A percentile compares a stretch with the other conserved stretches of the same genome.
Evolutionary conservation across 2,797 vertebrate genomes (phyloP).

Genomic region (Pempheris klunzingeri): DNA sequence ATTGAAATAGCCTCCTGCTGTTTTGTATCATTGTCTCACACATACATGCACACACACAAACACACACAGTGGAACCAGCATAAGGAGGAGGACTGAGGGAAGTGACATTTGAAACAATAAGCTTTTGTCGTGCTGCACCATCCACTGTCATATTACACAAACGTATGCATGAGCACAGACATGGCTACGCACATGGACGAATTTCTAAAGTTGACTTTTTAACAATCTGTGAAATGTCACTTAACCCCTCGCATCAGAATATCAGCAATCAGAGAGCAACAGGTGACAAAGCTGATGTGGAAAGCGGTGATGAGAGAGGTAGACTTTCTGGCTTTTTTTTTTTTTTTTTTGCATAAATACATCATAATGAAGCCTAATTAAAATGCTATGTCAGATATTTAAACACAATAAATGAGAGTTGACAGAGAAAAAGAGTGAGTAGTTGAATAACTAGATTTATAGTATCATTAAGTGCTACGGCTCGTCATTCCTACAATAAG

Average conservation of each 20-base stretch:
- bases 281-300: constrained; percentile 45
- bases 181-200: constrained; percentile 10
- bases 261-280: constrained; percentile 56
- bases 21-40: constrained; percentile 44
- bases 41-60: not conserved
- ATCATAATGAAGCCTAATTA: not conserved
- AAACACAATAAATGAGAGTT: not conserved
- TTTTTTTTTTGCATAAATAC: constrained; percentile 29
- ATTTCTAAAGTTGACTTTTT: constrained; percentile 53
- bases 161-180: constrained; percentile 46
- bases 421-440: not conserved
- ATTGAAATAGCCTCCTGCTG: constrained; percentile 40
- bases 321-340: constrained; percentile 8
- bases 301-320: not conserved
- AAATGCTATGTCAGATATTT: not conserved
- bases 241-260: constrained; percentile 14
- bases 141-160: constrained; percentile 58
- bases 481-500: not conserved
- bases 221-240: constrained; percentile 62
- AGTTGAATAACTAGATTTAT: not conserved
- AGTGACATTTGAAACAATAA: constrained; percentile 79
- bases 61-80: constrained; percentile 14
- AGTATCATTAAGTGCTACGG: not conserved
- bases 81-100: constrained; percentile 56
- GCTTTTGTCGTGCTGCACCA: constrained; percentile 68